Percentiles rank a stretch among this genome's conserved stretches.
Evolutionary conservation across 2,888 invertebrate genomes (phyloP).

Genomic region (Nomada fucata): DNA sequence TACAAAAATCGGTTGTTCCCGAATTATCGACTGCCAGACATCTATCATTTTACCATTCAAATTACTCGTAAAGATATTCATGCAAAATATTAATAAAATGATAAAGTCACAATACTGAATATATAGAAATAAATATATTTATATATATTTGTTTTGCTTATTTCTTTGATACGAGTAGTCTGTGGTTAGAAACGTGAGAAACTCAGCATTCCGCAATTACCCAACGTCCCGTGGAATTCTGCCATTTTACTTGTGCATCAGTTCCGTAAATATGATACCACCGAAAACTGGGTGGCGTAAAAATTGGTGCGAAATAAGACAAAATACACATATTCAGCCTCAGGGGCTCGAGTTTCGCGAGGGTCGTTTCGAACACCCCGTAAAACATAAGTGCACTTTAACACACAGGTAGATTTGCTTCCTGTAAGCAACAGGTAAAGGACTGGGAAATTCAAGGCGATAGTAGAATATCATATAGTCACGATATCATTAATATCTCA

Average conservation of each 20-base stretch:
- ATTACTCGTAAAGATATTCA: no score
- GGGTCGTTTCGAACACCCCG: neutral
- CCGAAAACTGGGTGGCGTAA: neutral
- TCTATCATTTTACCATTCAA: no score
- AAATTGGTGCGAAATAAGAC: neutral
- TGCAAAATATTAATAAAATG: no score
- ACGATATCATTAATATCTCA: neutral
- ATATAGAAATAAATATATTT: no score
- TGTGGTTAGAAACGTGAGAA: neutral
- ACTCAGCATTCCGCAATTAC: neutral
- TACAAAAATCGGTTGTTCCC: neutral
- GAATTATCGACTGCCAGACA: no score
- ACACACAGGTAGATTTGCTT: neutral
- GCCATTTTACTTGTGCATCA: neutral
- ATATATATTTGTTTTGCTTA: no score
- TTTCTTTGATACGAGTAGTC: neutral
- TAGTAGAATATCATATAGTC: slow-evolving; percentile 8
- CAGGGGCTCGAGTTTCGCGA: neutral
- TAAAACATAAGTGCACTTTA: slow-evolving; percentile 14
- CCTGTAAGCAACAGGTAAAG: slow-evolving; percentile 48
- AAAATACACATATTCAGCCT: neutral
- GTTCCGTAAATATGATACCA: neutral
- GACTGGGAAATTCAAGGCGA: slow-evolving; percentile 16
- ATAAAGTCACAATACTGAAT: no score
- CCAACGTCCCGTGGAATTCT: neutral